phyloP scores from a whole-genome alignment of 2,888 invertebrate genomes.

The Celastrina argiolus region DNA sequence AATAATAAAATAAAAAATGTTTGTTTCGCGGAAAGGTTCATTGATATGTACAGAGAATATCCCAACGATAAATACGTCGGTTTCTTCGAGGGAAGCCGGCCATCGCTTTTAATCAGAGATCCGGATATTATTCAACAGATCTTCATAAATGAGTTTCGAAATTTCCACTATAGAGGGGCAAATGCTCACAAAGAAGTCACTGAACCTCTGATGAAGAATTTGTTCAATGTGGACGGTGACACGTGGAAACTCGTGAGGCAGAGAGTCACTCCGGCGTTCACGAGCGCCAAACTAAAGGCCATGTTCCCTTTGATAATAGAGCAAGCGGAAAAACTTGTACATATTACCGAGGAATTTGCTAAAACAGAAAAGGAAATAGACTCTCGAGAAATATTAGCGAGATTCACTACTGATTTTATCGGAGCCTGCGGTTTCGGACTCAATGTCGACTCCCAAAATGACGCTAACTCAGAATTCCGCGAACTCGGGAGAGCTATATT shows the following conservation, averaged over 20 bases:
- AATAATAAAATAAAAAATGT: constrained; percentile 39
- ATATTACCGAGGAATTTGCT: constrained; percentile 31
- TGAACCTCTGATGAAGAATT: constrained; percentile 45
- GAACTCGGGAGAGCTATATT: constrained; percentile 27
- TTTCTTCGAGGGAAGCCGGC: constrained; percentile 48
- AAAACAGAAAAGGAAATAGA: constrained; percentile 33
- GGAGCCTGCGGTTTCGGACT: constrained; percentile 50
- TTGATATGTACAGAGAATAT: constrained; percentile 37
- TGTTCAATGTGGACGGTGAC: constrained; percentile 57
- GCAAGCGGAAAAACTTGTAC: constrained; percentile 50
- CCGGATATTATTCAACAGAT: constrained; percentile 48
- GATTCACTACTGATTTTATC: constrained; percentile 49
- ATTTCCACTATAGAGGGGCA: constrained; percentile 41
- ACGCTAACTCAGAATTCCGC: constrained; percentile 46
- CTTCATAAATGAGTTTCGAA: constrained; percentile 47
- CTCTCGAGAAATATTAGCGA: constrained; percentile 44
- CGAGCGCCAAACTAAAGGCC: constrained; percentile 53
- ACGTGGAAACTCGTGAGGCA: constrained; percentile 56
- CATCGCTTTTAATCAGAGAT: constrained; percentile 53
- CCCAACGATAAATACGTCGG: constrained; percentile 50
- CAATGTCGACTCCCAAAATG: constrained; percentile 41
- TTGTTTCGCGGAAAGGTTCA: constrained; percentile 42
- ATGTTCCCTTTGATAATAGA: constrained; percentile 61
- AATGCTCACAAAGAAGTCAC: not conserved
- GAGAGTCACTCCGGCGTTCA: constrained; percentile 56